A percentile compares a stretch with the other conserved stretches of the same genome.
phyloP scores from a whole-genome alignment of 2,797 vertebrate genomes.

The Xerus rutilus region DNA sequence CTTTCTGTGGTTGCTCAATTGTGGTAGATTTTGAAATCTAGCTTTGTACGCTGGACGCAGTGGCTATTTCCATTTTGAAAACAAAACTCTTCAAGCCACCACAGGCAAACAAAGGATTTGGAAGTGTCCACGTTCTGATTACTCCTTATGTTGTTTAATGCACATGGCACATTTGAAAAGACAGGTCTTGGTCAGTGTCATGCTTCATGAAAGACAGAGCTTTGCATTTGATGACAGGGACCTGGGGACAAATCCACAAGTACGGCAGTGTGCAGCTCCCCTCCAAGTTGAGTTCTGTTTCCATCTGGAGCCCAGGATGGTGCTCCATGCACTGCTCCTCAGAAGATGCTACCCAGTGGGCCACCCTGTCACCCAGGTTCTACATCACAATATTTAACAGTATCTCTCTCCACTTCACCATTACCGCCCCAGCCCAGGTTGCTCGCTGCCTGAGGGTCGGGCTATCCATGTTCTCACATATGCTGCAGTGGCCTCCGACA shows the following conservation, averaged over 20 bases:
- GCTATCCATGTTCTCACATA: not conserved
- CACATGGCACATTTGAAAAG: not conserved
- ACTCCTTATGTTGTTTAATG: not conserved
- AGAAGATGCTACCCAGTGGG: not conserved
- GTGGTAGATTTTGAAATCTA: conserved; percentile 44
- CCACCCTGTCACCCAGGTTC: rapidly evolving
- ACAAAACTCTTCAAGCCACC: conserved; percentile 26
- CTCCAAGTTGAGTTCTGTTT: not conserved
- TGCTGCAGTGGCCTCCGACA: too few relatives aligned
- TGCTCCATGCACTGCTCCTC: too few relatives aligned
- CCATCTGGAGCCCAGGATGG: too few relatives aligned
- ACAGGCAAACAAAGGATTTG: not conserved
- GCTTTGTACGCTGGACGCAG: not conserved
- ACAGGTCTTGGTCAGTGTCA: not conserved
- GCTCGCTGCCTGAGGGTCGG: not conserved
- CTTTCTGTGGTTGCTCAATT: conserved; percentile 24
- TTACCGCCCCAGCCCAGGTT: too few relatives aligned
- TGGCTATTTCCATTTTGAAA: conserved; percentile 43
- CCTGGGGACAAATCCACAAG: not conserved
- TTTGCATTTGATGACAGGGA: not conserved
- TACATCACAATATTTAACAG: rapidly evolving
- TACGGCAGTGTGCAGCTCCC: not conserved
- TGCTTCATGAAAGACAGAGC: not conserved
- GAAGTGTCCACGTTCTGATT: not conserved
- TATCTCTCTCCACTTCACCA: not conserved